Base-by-base conservation (phyloP, 2,888 invertebrate species). In the Unio pictorum region DNA sequence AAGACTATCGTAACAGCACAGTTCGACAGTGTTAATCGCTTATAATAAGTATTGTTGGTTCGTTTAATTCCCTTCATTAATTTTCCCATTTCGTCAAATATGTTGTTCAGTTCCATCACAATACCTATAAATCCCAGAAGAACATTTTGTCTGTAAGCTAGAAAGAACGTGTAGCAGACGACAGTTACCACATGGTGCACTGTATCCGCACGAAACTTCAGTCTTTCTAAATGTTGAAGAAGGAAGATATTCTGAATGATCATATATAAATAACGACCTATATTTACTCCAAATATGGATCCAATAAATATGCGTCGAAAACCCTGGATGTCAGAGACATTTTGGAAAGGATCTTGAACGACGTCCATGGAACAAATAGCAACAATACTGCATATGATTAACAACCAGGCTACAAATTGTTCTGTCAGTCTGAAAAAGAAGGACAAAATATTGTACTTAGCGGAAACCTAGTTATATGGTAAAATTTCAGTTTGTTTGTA, bases 131-230 rank as follows among this genome's bases (percentile, higher is more conserved):
- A 63, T 6, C 79, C 76, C 3, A 83, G 69, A 3, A 81, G 69
- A 15, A 78, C 58, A 63, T 82, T 83, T 69, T 83, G 76, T 56
- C 71, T 68, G 64, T 77, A 82, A 6, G 72, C 73, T 18, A 82
- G 64, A 66, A 82, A 78, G 23, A 81, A 56, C 18, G 60, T 55
- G 64, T 81, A 83, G 58, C 79, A 81, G 15, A 72, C 64, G 17
- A 81, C 34, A 6, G 83, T 80, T 5, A 81, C 81, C 6, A 72
- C 30, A 55, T 83, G 83, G 28, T 83, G 83, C 3, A 82, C 71
- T 3, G 74, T 61, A 23, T 80, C 78, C 54, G 75, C 78, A 64
- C 76, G 71, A 55, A 73, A 79, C 30, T 72, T 66, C 17, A 72
- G 66, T 45, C 61, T 71, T 20, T 73, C 71, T 6, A 68, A 54